These are phyloP conservation scores for Cheilosia grossa DNA, from an alignment of 2,888 invertebrate genomes.

Conservation along the genomic window DNA sequence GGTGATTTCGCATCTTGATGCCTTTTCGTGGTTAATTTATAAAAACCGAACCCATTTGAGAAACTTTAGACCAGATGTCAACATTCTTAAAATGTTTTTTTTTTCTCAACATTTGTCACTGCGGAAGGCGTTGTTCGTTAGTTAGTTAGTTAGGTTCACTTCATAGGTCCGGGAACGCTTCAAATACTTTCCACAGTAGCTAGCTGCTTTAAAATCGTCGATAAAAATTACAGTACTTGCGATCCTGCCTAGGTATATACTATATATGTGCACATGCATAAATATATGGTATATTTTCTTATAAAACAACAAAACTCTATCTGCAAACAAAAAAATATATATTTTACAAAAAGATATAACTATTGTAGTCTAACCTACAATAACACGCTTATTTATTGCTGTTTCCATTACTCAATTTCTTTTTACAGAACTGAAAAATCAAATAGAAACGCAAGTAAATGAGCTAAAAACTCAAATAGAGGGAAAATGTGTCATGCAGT, in stretches of 20 bases:
- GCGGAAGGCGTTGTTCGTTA: too few species aligned
- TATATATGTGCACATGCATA: conserved; percentile 64
- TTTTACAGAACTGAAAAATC: conserved; percentile 97
- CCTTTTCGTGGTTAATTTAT: too few species aligned
- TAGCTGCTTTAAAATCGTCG: conserved; percentile 25
- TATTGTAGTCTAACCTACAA: conserved; percentile 83
- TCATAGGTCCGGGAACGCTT: background rate
- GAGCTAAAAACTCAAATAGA: conserved; percentile 98
- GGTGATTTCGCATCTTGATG: too few species aligned
- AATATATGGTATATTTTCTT: conserved; percentile 67
- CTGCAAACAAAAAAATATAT: conserved; percentile 73
- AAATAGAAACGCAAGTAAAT: conserved; percentile 98
- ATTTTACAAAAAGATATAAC: conserved; percentile 77
- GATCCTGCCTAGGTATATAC: conserved; percentile 64
- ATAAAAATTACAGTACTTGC: conserved; percentile 62
- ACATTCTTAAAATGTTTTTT: too few species aligned
- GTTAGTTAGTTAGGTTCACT: too few species aligned
- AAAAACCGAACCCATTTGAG: too few species aligned
- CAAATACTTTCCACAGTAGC: background rate
- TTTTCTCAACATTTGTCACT: too few species aligned
- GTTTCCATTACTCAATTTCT: conserved; percentile 83
- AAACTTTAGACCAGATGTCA: too few species aligned
- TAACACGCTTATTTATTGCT: conserved; percentile 83
- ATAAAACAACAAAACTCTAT: conserved; percentile 55
- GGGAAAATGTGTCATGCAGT: conserved; percentile 98